Evolutionary conservation across 2,113 vertebrate species (phyloP).

Genomic region (Aramus guarauna): DNA sequence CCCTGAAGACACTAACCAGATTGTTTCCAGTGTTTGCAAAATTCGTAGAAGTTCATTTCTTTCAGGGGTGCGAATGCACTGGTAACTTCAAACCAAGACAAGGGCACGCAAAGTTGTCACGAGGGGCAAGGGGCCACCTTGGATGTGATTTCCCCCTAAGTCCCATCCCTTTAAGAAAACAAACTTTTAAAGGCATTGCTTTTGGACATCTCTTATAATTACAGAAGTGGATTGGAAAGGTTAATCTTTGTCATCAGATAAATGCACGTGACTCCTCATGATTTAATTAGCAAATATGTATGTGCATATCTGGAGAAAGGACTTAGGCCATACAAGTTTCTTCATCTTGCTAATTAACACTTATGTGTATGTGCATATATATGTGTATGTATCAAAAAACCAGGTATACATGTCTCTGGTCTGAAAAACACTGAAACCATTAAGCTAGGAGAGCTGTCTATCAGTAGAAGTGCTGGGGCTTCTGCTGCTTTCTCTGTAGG

Average conservation of each 20-base stretch:
- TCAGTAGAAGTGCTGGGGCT: neutral
- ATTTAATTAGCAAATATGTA: neutral
- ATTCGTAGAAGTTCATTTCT: neutral
- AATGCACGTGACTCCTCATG: neutral
- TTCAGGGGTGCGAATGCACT: neutral
- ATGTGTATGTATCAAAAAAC: neutral
- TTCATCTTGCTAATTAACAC: neutral
- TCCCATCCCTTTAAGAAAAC: neutral
- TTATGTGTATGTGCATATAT: neutral
- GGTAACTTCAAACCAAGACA: neutral
- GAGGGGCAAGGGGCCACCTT: neutral
- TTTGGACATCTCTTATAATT: neutral
- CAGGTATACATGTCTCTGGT: neutral
- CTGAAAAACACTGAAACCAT: neutral
- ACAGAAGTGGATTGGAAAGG: neutral
- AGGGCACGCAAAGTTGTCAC: neutral
- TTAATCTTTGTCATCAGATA: neutral
- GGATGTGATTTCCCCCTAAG: neutral
- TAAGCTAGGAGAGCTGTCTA: neutral
- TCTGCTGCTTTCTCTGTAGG: neutral
- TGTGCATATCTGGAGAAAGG: neutral
- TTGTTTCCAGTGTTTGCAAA: neutral
- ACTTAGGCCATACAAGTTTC: neutral
- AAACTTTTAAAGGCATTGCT: neutral
- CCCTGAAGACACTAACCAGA: fast-evolving